Conservation (phyloP, 2,113 vertebrate species). For the Hemibagrus wyckioides region DNA sequence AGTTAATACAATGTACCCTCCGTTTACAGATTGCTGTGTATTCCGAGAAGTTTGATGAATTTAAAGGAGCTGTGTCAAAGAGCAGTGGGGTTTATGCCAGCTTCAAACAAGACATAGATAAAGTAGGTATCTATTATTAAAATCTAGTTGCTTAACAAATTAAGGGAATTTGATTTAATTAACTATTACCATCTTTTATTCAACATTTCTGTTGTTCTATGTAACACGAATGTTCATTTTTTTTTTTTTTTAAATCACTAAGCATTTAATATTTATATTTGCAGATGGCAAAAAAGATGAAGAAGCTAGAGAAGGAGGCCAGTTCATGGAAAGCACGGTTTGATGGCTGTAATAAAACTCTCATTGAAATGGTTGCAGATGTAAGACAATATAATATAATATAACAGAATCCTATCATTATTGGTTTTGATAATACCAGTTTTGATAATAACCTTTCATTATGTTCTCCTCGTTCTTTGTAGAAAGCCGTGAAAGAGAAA, state of each 20-base stretch:
- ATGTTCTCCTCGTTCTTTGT: neutral
- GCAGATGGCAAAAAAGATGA: slow-evolving; percentile 98
- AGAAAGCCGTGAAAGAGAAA: slow-evolving; percentile 81
- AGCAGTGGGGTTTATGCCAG: slow-evolving; percentile 91
- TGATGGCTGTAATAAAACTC: slow-evolving; percentile 91
- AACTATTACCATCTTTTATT: neutral
- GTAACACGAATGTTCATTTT: slow-evolving; percentile 13
- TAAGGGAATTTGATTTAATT: neutral
- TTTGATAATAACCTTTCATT: neutral
- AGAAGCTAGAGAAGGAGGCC: slow-evolving; percentile 94
- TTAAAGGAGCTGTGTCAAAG: slow-evolving; percentile 92
- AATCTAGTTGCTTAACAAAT: neutral
- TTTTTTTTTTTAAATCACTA: neutral
- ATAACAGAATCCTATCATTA: neutral
- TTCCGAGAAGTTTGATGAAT: slow-evolving; percentile 96
- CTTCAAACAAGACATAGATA: slow-evolving; percentile 99
- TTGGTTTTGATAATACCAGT: neutral
- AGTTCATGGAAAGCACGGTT: slow-evolving; percentile 93
- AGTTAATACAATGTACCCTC: neutral
- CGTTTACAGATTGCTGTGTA: slow-evolving; percentile 86
- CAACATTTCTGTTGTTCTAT: neutral
- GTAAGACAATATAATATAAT: slow-evolving; percentile 69
- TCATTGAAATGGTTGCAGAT: slow-evolving; percentile 95
- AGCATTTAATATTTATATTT: slow-evolving; percentile 45
- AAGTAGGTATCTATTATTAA: slow-evolving; percentile 74